phyloP scores from a whole-genome alignment of 2,888 invertebrate genomes.

The Alcis repandata region DNA sequence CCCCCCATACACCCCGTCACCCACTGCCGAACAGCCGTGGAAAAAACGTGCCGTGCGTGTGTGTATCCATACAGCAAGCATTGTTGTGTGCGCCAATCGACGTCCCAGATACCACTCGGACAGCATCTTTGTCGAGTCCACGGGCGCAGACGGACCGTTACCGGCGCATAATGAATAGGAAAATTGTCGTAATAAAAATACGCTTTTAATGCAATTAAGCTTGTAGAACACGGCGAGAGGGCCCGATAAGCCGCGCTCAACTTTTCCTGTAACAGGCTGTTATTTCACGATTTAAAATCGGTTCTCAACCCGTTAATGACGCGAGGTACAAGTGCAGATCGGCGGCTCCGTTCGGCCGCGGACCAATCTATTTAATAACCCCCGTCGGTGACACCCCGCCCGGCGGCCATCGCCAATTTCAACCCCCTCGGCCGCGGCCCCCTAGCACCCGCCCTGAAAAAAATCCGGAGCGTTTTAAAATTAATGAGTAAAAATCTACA shows the following conservation, averaged over 20 bases:
- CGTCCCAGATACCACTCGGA: conserved; percentile 17
- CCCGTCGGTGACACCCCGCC: conserved; percentile 86
- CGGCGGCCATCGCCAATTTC: conserved; percentile 86
- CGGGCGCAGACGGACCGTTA: conserved; percentile 32
- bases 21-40: conserved; percentile 78
- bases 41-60: conserved; percentile 74
- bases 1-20: conserved; percentile 71
- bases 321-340: conserved; percentile 87
- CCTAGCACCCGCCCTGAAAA: conserved; percentile 86
- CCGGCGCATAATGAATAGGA: conserved; percentile 57
- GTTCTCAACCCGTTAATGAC: conserved; percentile 86
- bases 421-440: conserved; percentile 75
- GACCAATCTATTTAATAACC: conserved; percentile 88
- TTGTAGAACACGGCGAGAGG: conserved; percentile 74
- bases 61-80: conserved; percentile 58
- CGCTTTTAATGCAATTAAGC: conserved; percentile 81
- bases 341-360: conserved; percentile 86
- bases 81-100: conserved; percentile 46
- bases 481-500: conserved; percentile 88
- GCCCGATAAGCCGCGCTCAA: conserved; percentile 83
- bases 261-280: conserved; percentile 86
- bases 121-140: conserved; percentile 16
- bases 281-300: conserved; percentile 86
- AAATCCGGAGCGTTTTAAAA: conserved; percentile 88
- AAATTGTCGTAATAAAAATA: conserved; percentile 66